Evolutionary conservation across 2,113 vertebrate species (phyloP), one percentile per base, ranked within the genome.

Genomic region (Sturnira hondurensis): DNA sequence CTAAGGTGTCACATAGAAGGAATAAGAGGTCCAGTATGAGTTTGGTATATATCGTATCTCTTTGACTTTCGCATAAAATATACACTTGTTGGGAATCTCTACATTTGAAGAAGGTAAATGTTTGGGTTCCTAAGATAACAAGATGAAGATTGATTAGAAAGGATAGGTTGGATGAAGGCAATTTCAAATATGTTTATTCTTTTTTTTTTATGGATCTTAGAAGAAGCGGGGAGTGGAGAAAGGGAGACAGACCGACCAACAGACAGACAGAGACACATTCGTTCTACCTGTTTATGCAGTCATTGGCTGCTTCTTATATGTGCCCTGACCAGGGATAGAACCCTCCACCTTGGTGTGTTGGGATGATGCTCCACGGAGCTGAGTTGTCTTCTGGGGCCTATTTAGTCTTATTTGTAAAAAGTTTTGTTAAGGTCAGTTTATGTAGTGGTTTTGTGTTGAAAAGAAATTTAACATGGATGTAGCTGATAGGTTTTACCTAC

Each of bases 81-180:
- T 7, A 89, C 7, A 5, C 50, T 91, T 97, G 12, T 61, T 63
- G 20, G 17, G 14, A 88, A 83, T 45, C 74, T 89, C 28, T 93
- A 2, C 80, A 31, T 77, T 95, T 88, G 47, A 95, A 52, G 41
- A 89, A 80, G 70, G 15, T 96, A 91, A 93, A 56, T 89, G 77
- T 93, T 89, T 93, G 58, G 26, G 2, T 91, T 91, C 38, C 87
- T 93, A 89, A 93, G 20, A 36, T 71, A 83, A 56, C 58, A 31
- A 85, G 5, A 77, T 90, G 43, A 78, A 91, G 22, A 54, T 61
- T 56, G 63, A 81, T 67, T 91, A 77, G 43, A 93, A 89, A 93
- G 31, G 38, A 61, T 93, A 67, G 8, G 2, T 63, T 80, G 36
- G n/a, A 38, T 92, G 24, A 31, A 97, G n/a, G 22, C 56, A 87